Evolutionary conservation across 2,113 vertebrate genomes (phyloP).

Genomic region (Ammospiza caudacuta): DNA sequence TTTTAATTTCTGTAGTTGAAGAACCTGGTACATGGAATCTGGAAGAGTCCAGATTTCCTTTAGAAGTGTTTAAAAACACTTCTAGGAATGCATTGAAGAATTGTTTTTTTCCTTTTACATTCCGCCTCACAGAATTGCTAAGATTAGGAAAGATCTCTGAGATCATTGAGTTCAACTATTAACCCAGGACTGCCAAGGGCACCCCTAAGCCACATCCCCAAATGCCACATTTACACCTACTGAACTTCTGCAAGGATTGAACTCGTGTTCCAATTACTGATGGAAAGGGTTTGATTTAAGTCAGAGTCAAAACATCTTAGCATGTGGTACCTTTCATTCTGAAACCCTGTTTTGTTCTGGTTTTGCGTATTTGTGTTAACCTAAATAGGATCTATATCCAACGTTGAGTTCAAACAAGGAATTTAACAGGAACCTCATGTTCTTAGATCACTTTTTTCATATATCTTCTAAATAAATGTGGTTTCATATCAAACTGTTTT

Average conservation of each 20-base stretch:
- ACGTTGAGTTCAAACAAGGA: background rate
- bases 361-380: background rate
- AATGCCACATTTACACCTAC: background rate
- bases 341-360: background rate
- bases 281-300: background rate
- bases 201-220: background rate
- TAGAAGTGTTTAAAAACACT: background rate
- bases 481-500: background rate
- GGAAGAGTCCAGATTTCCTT: background rate
- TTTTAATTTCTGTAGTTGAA: background rate
- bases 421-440: rapidly evolving
- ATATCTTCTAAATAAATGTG: background rate
- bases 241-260: background rate
- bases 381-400: background rate
- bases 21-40: background rate
- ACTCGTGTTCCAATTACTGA: rapidly evolving
- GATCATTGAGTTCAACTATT: background rate
- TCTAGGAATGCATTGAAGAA: background rate
- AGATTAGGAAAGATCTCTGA: background rate
- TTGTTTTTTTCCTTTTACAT: background rate
- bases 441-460: background rate
- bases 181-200: background rate
- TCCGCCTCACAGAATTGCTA: background rate
- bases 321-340: background rate
- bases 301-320: background rate